These are phyloP conservation scores for Ariopsis seemanni DNA, from an alignment of 2,113 vertebrate genomes.

Conservation along the genomic window DNA sequence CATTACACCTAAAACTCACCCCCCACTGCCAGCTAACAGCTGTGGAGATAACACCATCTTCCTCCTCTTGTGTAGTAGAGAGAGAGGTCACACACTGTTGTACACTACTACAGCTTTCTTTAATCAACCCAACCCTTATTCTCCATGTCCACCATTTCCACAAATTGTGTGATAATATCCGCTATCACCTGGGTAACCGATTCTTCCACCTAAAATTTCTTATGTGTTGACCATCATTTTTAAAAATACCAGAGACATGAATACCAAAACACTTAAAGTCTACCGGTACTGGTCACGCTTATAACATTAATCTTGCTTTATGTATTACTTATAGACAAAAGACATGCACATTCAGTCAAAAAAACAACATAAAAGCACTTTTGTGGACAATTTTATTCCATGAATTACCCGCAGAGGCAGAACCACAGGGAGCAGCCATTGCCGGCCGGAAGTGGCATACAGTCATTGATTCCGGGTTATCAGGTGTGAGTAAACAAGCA, in stretches of 20 bases:
- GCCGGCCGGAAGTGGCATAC: too few relatives aligned
- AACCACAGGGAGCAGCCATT: too few relatives aligned
- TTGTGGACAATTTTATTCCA: too few relatives aligned
- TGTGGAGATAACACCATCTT: conserved; percentile 13
- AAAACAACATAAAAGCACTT: too few relatives aligned
- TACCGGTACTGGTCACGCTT: too few relatives aligned
- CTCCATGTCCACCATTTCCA: background rate
- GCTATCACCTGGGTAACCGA: background rate
- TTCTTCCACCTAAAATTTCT: background rate
- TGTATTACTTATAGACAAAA: too few relatives aligned
- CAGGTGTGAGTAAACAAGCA: too few relatives aligned
- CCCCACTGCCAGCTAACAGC: conserved; percentile 17
- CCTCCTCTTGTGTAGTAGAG: background rate
- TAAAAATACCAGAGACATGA: background rate
- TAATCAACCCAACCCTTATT: background rate
- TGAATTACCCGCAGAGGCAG: too few relatives aligned
- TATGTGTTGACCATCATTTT: background rate
- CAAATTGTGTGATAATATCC: background rate
- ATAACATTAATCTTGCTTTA: too few relatives aligned
- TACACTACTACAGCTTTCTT: background rate
- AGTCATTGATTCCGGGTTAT: too few relatives aligned
- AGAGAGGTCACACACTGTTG: background rate
- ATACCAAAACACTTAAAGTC: background rate
- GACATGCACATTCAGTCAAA: too few relatives aligned
- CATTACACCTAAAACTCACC: background rate